These are phyloP conservation scores for Callospermophilus lateralis DNA, from an alignment of 2,113 vertebrate species.

Conservation along the genomic window DNA sequence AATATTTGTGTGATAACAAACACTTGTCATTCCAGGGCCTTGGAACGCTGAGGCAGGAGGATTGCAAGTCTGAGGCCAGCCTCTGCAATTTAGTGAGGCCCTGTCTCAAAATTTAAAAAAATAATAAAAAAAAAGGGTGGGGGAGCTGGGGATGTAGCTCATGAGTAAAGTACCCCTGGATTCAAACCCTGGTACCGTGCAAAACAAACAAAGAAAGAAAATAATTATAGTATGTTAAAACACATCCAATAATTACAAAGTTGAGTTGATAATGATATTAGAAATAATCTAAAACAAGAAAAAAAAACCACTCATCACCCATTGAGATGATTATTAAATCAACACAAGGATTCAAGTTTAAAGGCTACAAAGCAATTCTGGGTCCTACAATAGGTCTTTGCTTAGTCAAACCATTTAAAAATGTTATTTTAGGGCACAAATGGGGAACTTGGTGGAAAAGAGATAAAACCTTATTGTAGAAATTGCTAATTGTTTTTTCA, in stretches of 20 bases:
- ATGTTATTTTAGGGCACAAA: not conserved
- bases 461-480: not conserved
- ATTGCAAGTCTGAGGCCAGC: too few relatives aligned
- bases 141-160: too few relatives aligned
- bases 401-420: constrained; percentile 35
- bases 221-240: not conserved
- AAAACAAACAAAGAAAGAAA: not conserved
- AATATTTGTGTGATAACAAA: too few relatives aligned
- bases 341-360: not conserved
- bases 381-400: not conserved
- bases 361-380: not conserved
- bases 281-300: not conserved
- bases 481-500: not conserved
- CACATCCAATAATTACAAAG: not conserved
- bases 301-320: not conserved
- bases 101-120: too few relatives aligned
- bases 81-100: too few relatives aligned
- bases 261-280: constrained; percentile 11
- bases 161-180: too few relatives aligned
- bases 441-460: not conserved
- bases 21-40: too few relatives aligned
- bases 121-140: too few relatives aligned
- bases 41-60: too few relatives aligned
- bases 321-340: not conserved
- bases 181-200: too few relatives aligned